Conservation (phyloP, 2,888 invertebrate genomes). For the Synanthedon vespiformis region DNA sequence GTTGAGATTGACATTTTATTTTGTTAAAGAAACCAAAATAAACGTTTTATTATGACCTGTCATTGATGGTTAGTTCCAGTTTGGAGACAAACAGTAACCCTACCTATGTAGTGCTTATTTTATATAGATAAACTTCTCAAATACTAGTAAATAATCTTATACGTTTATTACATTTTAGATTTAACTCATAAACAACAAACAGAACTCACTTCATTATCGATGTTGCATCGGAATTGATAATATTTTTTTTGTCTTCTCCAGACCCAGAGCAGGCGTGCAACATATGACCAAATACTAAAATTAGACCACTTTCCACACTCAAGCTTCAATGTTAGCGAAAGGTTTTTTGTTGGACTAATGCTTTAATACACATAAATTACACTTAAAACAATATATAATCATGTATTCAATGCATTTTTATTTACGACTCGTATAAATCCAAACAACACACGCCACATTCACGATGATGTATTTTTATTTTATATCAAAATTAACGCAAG, state of each 20-base stretch:
- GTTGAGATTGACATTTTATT: background rate
- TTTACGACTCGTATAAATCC: slow-evolving; percentile 64
- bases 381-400: slow-evolving; percentile 36
- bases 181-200: slow-evolving; percentile 18
- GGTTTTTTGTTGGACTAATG: slow-evolving; percentile 23
- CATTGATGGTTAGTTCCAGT: background rate
- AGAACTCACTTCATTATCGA: slow-evolving; percentile 64
- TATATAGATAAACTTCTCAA: background rate
- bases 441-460: slow-evolving; percentile 73
- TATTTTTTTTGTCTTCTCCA: slow-evolving; percentile 64
- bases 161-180: background rate
- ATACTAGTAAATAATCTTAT: background rate
- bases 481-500: slow-evolving; percentile 42
- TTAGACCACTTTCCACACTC: slow-evolving; percentile 30
- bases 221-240: slow-evolving; percentile 57
- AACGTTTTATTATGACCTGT: background rate
- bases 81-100: background rate
- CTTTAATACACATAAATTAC: slow-evolving; percentile 35
- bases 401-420: slow-evolving; percentile 56
- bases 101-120: too few relatives aligned
- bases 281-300: slow-evolving; percentile 60
- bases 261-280: slow-evolving; percentile 68
- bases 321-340: slow-evolving; percentile 26
- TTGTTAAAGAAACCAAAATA: background rate
- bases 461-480: slow-evolving; percentile 55